phyloP scores from a whole-genome alignment of 2,797 vertebrate species.

The Uromys caudimaculatus region DNA sequence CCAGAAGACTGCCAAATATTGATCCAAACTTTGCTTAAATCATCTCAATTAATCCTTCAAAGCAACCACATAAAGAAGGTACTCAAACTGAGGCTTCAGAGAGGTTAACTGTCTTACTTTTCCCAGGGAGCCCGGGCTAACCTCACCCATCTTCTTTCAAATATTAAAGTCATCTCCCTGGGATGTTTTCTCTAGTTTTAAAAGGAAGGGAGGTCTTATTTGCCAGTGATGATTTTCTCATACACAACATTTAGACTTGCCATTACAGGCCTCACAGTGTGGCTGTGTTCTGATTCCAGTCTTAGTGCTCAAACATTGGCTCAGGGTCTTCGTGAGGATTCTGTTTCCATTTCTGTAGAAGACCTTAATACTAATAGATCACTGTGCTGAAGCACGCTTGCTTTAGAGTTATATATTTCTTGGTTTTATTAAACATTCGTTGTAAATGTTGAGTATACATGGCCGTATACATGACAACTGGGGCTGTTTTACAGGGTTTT shows the following conservation, averaged over 20 bases:
- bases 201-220: conserved; percentile 48
- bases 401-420: background rate
- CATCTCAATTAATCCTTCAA: conserved; percentile 41
- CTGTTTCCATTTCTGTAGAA: conserved; percentile 75
- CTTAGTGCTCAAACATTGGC: conserved; percentile 81
- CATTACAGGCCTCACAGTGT: conserved; percentile 71
- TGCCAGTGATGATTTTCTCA: conserved; percentile 71
- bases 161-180: background rate
- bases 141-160: background rate
- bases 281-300: conserved; percentile 80
- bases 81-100: background rate
- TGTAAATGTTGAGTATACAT: conserved; percentile 69
- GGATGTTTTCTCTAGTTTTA: background rate
- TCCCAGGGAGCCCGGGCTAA: background rate
- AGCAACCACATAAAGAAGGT: conserved; percentile 18
- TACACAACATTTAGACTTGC: conserved; percentile 80
- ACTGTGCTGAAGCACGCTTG: conserved; percentile 79
- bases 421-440: conserved; percentile 73
- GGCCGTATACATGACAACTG: conserved; percentile 22
- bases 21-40: background rate
- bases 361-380: conserved; percentile 77
- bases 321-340: conserved; percentile 78
- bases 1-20: conserved; percentile 29
- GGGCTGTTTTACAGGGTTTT: conserved; percentile 23
- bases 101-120: background rate